Evolutionary conservation across 2,797 vertebrate genomes (phyloP), one percentile per base, ranked within the genome.

Genomic region (Bucorvus abyssinicus): DNA sequence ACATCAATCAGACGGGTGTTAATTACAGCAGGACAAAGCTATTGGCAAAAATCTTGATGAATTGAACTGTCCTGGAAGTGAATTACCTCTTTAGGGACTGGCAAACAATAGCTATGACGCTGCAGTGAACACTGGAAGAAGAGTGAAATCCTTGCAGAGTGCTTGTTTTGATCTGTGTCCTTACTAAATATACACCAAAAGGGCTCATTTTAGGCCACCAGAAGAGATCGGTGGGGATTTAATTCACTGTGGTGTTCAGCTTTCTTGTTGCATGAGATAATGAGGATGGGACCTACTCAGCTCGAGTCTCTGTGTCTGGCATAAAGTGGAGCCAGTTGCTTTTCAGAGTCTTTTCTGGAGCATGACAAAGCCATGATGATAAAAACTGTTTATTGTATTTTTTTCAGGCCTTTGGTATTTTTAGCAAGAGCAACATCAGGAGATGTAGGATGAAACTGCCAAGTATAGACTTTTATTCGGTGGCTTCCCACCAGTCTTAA

Each of bases 371-470:
- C 64, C 18, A 40, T 68, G 42, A 83, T 81, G 71, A 53, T 90
- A 84, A 86, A 93, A 92, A 64, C 34, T 26, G 87, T 92, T 96
- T 93, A 94, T 94, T 96, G 94, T 73, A 86, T 69, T 89, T 75
- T 84, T 73, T 56, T 71, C 65, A 69, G 50, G 47, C 60, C 34
- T 78, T 73, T 94, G 92, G 29, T 95, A 87, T 95, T 97, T 96
- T 96, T 95, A 94, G 89, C 85, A 93, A 81, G 38, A 89, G 27
- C 70, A 74, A n/a, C 73, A 94, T 89, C 81, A 92, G 90, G 91
- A 96, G 94, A 93, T 94, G 69, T 34, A 86, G 65, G 91, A 79
- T 82, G 70, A 94, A 96, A 81, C 84, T 86, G 44, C 57, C 90
- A 93, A 93, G 78, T 94, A 96, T 96, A 0, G 53, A 95, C 53